Percentiles rank a stretch among this genome's conserved stretches.
Evolutionary conservation across 2,888 invertebrate genomes (phyloP).

Genomic region (Brachyptera risi): DNA sequence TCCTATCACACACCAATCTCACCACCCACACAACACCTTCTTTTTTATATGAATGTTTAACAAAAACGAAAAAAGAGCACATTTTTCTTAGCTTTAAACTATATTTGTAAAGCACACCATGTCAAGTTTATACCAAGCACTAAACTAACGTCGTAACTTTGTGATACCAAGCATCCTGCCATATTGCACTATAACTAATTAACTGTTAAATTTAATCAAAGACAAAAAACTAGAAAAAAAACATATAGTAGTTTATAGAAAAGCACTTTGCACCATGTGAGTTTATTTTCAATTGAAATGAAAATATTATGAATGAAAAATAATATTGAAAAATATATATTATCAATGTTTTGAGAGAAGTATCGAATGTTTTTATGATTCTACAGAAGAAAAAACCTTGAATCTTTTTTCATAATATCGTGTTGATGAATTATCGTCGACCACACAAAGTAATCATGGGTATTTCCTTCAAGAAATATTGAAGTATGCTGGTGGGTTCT

Average conservation of each 20-base stretch:
- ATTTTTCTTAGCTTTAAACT: slow-evolving; percentile 30
- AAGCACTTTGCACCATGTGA: slow-evolving; percentile 30
- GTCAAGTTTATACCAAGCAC: slow-evolving; percentile 21
- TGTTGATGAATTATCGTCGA: too few relatives aligned
- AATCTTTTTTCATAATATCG: too few relatives aligned
- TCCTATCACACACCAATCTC: too few relatives aligned
- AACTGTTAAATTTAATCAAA: slow-evolving; percentile 26
- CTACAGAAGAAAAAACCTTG: slow-evolving; percentile 16
- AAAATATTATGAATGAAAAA: slow-evolving; percentile 13
- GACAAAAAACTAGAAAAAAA: background rate
- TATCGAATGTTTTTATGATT: slow-evolving; percentile 26
- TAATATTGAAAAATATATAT: slow-evolving; percentile 19
- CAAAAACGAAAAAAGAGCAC: slow-evolving; percentile 21
- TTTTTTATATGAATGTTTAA: slow-evolving; percentile 31
- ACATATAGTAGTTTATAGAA: slow-evolving; percentile 25
- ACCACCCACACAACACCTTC: slow-evolving; percentile 25
- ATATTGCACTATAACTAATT: too few relatives aligned
- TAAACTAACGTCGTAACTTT: slow-evolving; percentile 29
- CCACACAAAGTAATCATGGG: too few relatives aligned
- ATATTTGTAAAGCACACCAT: slow-evolving; percentile 31
- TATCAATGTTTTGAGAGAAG: slow-evolving; percentile 24
- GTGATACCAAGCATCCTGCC: slow-evolving; percentile 33
- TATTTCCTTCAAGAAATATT: too few relatives aligned
- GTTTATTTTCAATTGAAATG: slow-evolving; percentile 29
- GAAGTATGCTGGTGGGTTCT: too few relatives aligned